Evolutionary conservation across 2,888 invertebrate species (phyloP), one percentile per base, ranked within the genome.

Genomic region (Anodontia alba): DNA sequence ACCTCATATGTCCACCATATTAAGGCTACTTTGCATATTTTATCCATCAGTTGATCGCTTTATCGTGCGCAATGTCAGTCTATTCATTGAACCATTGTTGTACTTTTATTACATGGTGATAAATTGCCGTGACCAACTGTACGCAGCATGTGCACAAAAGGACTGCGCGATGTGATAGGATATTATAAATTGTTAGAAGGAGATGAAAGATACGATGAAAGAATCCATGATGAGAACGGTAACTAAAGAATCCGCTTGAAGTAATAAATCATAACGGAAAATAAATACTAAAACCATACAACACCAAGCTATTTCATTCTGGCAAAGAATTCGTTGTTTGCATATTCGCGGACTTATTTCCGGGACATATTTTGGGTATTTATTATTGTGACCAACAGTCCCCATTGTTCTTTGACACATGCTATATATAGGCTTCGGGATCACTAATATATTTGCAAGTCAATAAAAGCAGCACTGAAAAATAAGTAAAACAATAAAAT

Each of bases 121-220:
- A 62, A 62, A 62, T 62, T 33, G 33, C 62, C 7, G 33, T 62
- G 62, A 62, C 62, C 62, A 33, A 62, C 62, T 62, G 62, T 62
- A 31, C 62, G 5, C 31, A 33, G 33, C 62, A 62, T 62, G 62
- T 29, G 33, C 62, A 62, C 62, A 62, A 62, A 62, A 33, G 33
- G 12, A 62, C 29, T 33, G n/a, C 12, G 26, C 26, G 62, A 62
- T 33, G 33, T 20, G 62, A 62, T 62, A 62, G 26, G 62, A 33
- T 33, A 33, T 62, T 62, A 33, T 33, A 33, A 54, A 62, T 62
- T 62, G 33, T 62, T 12, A 23, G 5, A 20, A 12, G 31, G 20
- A 62, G 62, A 62, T 62, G 33, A 62, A 62, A 62, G 62, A 62
- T 5, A 38, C 38, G 38, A 38, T 8, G 38, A 38, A 38, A 38